These are phyloP conservation scores for Mastacembelus armatus DNA, from an alignment of 2,797 vertebrate species.

Conservation along the genomic window DNA sequence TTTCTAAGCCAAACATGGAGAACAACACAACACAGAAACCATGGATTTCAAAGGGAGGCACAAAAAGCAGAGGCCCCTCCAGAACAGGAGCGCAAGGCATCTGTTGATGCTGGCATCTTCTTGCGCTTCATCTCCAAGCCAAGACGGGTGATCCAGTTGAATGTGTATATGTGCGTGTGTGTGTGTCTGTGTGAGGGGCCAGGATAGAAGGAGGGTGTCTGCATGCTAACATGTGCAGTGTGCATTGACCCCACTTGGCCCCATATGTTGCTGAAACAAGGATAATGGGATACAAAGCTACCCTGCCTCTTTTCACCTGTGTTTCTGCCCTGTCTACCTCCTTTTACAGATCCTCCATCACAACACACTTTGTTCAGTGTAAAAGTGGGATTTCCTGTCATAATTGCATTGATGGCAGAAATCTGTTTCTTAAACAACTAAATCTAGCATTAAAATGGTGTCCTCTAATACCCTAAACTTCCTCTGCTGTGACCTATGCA, in stretches of 20 bases:
- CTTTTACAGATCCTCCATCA: conserved; percentile 38
- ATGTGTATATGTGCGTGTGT: conserved; percentile 38
- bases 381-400: conserved; percentile 5
- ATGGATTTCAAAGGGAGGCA: conserved; percentile 71
- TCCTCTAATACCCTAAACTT: conserved; percentile 16
- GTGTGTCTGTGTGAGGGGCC: conserved; percentile 15
- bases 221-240: conserved; percentile 72
- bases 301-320: conserved; percentile 62
- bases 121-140: conserved; percentile 75
- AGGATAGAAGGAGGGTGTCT: conserved; percentile 38
- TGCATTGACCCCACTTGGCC: conserved; percentile 77
- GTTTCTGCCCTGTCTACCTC: conserved; percentile 47
- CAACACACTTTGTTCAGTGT: not conserved
- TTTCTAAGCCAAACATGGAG: conserved; percentile 67
- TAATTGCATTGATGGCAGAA: conserved; percentile 2
- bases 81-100: conserved; percentile 82
- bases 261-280: conserved; percentile 74
- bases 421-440: not conserved
- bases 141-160: conserved; percentile 70
- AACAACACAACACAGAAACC: conserved; percentile 71
- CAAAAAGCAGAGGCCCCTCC: conserved; percentile 69
- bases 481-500: conserved; percentile 34
- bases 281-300: conserved; percentile 55
- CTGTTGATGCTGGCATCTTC: conserved; percentile 82
- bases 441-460: conserved; percentile 3